phyloP scores from a whole-genome alignment of 92 coral and sea anemone species.

The Porites divaricata region DNA sequence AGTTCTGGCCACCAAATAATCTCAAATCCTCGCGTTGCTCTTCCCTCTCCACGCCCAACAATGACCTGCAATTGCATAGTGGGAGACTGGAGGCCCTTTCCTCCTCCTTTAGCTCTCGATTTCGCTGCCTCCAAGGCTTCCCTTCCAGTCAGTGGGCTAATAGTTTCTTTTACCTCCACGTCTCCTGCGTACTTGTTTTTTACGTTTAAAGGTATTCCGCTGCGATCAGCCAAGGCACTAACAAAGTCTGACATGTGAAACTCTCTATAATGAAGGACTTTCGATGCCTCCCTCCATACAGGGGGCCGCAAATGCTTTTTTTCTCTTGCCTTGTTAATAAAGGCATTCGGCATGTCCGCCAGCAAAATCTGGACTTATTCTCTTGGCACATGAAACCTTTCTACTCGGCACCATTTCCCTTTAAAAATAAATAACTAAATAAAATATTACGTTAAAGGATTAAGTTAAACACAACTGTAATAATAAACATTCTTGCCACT shows the following conservation, averaged over 20 bases:
- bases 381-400: slow-evolving; percentile 11
- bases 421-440: slow-evolving; percentile 13
- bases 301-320: slow-evolving; percentile 16
- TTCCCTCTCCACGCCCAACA: slow-evolving; percentile 48
- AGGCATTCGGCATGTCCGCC: slow-evolving; percentile 17
- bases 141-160: not conserved
- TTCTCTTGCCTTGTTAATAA: slow-evolving; percentile 1
- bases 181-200: slow-evolving; percentile 8
- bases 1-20: slow-evolving; percentile 45
- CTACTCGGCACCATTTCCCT: slow-evolving; percentile 34
- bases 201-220: not conserved
- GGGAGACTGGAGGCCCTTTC: slow-evolving; percentile 25
- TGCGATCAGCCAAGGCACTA: not conserved
- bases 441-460: not conserved
- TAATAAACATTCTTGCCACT: not conserved
- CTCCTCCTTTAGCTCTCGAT: slow-evolving; percentile 11
- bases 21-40: slow-evolving; percentile 36
- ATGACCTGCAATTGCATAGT: slow-evolving; percentile 27
- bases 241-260: not conserved
- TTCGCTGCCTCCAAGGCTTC: slow-evolving; percentile 8
- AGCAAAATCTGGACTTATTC: not conserved
- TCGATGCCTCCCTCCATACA: slow-evolving; percentile 4
- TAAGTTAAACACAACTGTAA: not conserved
- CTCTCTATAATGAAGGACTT: not conserved
- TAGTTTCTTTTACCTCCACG: not conserved